A percentile compares a stretch with the other conserved stretches of the same genome.
phyloP scores from a whole-genome alignment of 1,140 invertebrate species.

The Trichonephila inaurata region DNA sequence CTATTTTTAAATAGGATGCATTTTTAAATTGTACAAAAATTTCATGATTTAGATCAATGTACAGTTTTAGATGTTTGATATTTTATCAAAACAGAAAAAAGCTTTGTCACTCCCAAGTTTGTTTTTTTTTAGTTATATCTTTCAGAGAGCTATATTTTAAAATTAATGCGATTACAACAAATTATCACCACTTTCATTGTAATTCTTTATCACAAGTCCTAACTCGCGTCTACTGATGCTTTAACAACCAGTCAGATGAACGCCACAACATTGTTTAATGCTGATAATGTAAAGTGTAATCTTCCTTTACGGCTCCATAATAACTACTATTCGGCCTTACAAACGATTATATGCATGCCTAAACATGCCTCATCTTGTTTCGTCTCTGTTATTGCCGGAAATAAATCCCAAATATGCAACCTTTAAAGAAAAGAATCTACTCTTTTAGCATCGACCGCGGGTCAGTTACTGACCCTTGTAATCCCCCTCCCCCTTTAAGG shows the following conservation, averaged over 20 bases:
- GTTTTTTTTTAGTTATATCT: too few species aligned
- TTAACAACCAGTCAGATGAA: neutral
- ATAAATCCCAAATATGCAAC: neutral
- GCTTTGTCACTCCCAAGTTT: too few species aligned
- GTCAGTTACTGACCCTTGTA: neutral
- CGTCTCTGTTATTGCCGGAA: slow-evolving; percentile 7
- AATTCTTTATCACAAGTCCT: too few species aligned
- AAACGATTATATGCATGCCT: neutral
- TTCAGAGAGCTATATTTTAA: too few species aligned
- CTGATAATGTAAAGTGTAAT: neutral
- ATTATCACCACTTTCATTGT: too few species aligned
- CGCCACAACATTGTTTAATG: neutral
- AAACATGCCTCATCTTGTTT: neutral
- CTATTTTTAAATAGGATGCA: too few species aligned
- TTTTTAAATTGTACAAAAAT: too few species aligned
- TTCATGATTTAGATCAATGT: too few species aligned
- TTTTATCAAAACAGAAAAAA: too few species aligned
- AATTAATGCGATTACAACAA: too few species aligned
- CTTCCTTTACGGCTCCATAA: neutral
- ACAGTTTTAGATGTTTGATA: too few species aligned
- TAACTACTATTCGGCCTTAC: neutral
- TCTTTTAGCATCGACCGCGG: neutral
- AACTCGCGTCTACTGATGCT: neutral
- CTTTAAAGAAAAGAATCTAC: neutral
- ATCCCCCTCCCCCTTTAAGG: neutral